phyloP scores from a whole-genome alignment of 2,113 vertebrate genomes.

The Passer montanus region DNA sequence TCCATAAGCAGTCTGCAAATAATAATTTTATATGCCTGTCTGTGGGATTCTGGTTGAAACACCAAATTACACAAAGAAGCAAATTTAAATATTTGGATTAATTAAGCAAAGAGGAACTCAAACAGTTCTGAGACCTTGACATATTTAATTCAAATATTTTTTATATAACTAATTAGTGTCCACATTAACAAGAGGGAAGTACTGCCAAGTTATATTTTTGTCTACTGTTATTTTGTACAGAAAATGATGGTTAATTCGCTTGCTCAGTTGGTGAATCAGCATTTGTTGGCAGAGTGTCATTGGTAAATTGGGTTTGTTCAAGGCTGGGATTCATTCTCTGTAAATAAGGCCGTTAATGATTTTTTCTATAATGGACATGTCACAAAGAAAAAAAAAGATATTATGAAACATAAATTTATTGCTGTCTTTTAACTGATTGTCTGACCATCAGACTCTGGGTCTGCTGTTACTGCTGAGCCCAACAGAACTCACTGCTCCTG shows the following conservation, averaged over 20 bases:
- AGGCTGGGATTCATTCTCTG: constrained; percentile 2
- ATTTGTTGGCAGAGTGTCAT: constrained; percentile 34
- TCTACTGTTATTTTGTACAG: constrained; percentile 15
- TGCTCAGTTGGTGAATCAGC: constrained; percentile 24
- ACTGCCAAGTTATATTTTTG: constrained; percentile 45
- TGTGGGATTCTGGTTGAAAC: constrained; percentile 36
- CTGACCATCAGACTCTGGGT: not conserved
- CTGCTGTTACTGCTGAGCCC: not conserved
- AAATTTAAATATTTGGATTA: constrained; percentile 70
- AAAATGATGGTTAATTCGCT: constrained; percentile 2
- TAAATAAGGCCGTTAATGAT: not conserved
- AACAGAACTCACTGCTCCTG: not conserved
- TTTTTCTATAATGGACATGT: constrained; percentile 1
- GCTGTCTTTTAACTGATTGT: not conserved
- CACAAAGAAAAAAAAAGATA: not conserved
- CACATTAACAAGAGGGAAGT: constrained; percentile 28
- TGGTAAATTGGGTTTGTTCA: constrained; percentile 19
- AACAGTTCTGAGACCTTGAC: constrained; percentile 50
- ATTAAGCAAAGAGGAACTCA: constrained; percentile 52
- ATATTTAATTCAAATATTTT: constrained; percentile 46
- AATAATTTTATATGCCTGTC: constrained; percentile 54
- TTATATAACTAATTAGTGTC: constrained; percentile 55
- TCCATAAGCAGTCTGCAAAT: constrained; percentile 54
- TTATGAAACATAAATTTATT: not conserved
- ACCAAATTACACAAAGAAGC: constrained; percentile 37